A percentile compares a stretch with the other conserved stretches of the same genome.
These are phyloP conservation scores for Paradisaea rubra DNA, from an alignment of 2,113 vertebrate species.

Conservation along the genomic window DNA sequence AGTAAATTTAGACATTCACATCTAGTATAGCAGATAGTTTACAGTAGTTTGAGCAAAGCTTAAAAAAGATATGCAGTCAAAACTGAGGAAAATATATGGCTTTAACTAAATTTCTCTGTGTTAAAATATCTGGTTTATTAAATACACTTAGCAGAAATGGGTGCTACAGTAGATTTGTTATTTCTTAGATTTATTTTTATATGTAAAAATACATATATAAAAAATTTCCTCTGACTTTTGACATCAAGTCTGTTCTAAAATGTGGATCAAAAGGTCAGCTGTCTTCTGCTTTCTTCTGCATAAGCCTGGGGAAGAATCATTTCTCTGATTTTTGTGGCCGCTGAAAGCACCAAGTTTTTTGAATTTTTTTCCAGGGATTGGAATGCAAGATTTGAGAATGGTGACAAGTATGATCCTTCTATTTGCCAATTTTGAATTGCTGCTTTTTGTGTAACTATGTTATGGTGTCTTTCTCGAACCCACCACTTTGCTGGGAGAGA, in stretches of 20 bases:
- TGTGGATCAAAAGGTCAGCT: not conserved
- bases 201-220: not conserved
- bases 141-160: not conserved
- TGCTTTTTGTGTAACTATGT: not conserved
- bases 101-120: not conserved
- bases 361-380: not conserved
- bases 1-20: not conserved
- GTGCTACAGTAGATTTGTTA: not conserved
- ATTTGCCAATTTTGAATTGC: not conserved
- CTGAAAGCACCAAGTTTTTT: not conserved
- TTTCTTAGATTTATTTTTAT: not conserved
- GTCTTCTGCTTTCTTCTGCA: not conserved
- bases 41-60: not conserved
- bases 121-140: not conserved
- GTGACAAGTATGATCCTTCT: not conserved
- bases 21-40: not conserved
- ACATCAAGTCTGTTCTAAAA: not conserved
- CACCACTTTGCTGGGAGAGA: not conserved
- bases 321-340: not conserved
- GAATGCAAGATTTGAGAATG: not conserved
- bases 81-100: not conserved
- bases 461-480: not conserved
- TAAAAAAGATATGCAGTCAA: not conserved
- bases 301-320: not conserved
- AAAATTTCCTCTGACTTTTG: not conserved